Evolutionary conservation across 2,888 invertebrate species (phyloP), one percentile per base, ranked within the genome.

Genomic region (Pachymerium ferrugineum): DNA sequence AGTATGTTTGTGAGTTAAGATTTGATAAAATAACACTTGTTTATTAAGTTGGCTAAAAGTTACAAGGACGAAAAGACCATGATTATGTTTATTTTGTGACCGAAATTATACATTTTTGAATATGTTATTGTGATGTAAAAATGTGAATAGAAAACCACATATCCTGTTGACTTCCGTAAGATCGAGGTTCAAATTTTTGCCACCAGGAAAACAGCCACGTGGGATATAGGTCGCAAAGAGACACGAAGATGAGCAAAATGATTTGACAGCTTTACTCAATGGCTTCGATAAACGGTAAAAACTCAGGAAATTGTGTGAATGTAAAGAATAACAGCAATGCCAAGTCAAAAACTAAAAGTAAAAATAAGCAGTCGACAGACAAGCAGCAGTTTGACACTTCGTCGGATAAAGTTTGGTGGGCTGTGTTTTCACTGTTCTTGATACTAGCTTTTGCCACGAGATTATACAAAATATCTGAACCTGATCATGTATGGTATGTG

Each of bases 401-500:
- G 30, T 69, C 70, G 14, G 30, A 30, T 33, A 29, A n/a, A 6
- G 28, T 33, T 6, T 89, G 89, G 90, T 90, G 90, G 89, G 77
- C 87, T 0, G 81, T 87, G 47, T 91, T 94, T 82, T 84, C 85
- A 30, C 77, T 86, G 33, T 84, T 94, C 75, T 85, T 89, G 77
- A 80, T 87, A 29, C 83, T 90, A 69, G 90, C 94, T 33, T 84
- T 89, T 77, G 83, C 86, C 31, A 94, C 94, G 10, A 86, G 96
- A 79, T 93, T 92, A 83, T 91, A 95, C 81, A 94, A 93, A 87
- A 92, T 97, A 47, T 86, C 90, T 25, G 90, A 93, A 81, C 97
- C 97, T 1, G 90, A 93, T 83, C 96, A 96, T 88, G 92, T 97
- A 29, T 97, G 96, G 95, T 94, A 87, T 86, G 87, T 83, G n/a